These are phyloP conservation scores for Blastobasis adustella DNA, from an alignment of 2,888 invertebrate genomes.

Conservation along the genomic window DNA sequence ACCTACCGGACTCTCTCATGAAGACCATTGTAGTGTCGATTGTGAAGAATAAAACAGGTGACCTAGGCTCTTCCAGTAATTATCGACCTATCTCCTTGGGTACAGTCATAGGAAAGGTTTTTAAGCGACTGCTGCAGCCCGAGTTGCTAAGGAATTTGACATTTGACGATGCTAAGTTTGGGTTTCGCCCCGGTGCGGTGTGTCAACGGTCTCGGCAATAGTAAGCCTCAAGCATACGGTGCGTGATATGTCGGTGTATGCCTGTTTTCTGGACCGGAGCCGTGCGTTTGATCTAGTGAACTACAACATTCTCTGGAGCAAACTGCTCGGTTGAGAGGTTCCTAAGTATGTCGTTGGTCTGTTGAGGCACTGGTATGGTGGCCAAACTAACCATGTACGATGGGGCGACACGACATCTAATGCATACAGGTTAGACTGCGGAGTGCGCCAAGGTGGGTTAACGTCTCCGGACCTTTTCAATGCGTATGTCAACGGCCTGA, in stretches of 20 bases:
- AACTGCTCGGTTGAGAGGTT: too few relatives aligned
- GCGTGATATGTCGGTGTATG: conserved; percentile 7
- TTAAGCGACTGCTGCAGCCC: conserved; percentile 12
- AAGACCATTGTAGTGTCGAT: too few relatives aligned
- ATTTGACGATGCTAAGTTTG: conserved; percentile 13
- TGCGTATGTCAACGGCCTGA: conserved; percentile 8
- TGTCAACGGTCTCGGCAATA: conserved; percentile 14
- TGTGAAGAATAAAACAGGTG: too few relatives aligned
- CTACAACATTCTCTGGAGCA: too few relatives aligned
- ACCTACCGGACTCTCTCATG: too few relatives aligned
- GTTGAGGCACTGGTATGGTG: too few relatives aligned
- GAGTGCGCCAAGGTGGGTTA: conserved; percentile 15
- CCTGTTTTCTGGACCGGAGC: conserved; percentile 14
- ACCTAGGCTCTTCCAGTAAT: too few relatives aligned
- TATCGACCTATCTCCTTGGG: too few relatives aligned
- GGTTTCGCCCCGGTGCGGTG: conserved; percentile 13
- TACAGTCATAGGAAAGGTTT: conserved; percentile 12
- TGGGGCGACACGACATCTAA: too few relatives aligned
- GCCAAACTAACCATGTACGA: too few relatives aligned
- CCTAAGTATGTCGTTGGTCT: too few relatives aligned
- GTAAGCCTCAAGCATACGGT: conserved; percentile 11
- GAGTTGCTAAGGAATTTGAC: conserved; percentile 3
- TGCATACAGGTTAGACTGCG: conserved; percentile 15
- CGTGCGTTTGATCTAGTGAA: conserved; percentile 16
- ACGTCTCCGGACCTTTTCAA: conserved; percentile 15